phyloP scores from a whole-genome alignment of 2,797 vertebrate genomes.

The Gambelia wislizenii region DNA sequence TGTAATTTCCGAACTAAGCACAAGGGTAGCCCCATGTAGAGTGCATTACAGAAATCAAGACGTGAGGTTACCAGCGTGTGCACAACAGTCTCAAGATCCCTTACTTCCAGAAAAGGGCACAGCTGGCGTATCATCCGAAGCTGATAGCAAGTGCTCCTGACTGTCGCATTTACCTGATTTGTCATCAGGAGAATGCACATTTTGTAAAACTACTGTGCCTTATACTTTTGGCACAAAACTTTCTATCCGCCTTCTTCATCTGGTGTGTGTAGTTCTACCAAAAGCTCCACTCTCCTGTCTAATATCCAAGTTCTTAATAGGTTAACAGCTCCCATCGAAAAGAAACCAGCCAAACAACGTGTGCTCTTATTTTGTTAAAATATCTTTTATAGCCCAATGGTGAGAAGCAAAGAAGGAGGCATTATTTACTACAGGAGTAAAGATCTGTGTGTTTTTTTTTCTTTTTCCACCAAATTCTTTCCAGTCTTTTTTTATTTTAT shows the following conservation, averaged over 20 bases:
- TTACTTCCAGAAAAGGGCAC: too few relatives aligned
- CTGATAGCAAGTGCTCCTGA: too few relatives aligned
- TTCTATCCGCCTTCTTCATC: neutral
- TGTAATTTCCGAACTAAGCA: too few relatives aligned
- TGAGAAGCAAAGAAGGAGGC: conserved; percentile 7
- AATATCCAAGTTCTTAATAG: neutral
- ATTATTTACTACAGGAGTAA: conserved; percentile 45
- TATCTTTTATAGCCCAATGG: conserved; percentile 38
- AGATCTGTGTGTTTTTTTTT: neutral
- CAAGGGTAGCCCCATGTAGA: too few relatives aligned
- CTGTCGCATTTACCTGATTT: too few relatives aligned
- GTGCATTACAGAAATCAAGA: too few relatives aligned
- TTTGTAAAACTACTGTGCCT: neutral
- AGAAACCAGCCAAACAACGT: conserved; percentile 35
- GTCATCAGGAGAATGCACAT: too few relatives aligned
- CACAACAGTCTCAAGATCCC: too few relatives aligned
- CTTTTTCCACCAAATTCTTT: conserved; percentile 66
- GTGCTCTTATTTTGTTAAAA: neutral
- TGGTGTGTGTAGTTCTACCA: neutral
- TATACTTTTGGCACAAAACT: neutral
- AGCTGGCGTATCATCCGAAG: too few relatives aligned
- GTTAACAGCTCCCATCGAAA: neutral
- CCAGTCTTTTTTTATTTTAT: conserved; percentile 52
- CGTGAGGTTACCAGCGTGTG: too few relatives aligned
- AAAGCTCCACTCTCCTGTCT: neutral